Evolutionary conservation across 2,113 vertebrate genomes (phyloP).

Genomic region (Amazona guildingii): DNA sequence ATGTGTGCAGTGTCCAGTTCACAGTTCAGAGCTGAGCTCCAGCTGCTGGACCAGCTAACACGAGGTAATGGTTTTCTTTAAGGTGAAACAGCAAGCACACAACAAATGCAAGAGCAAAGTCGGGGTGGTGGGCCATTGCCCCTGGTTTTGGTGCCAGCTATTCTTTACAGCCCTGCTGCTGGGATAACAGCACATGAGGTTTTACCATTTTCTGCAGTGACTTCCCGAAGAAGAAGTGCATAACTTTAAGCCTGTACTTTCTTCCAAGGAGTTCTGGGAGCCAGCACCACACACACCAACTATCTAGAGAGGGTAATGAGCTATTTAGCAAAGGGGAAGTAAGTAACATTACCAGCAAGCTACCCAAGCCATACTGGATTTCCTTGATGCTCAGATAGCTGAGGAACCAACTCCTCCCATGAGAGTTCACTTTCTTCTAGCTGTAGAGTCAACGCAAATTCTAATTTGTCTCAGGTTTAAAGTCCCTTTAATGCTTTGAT

Average conservation of each 20-base stretch:
- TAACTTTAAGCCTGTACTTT: not conserved
- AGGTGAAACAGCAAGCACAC: not conserved
- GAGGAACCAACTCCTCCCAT: not conserved
- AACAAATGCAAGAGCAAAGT: rapidly evolving
- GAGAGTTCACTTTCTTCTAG: not conserved
- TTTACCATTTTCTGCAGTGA: not conserved
- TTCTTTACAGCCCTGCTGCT: not conserved
- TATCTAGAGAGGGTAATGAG: not conserved
- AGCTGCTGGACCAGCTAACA: not conserved
- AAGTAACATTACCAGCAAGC: rapidly evolving
- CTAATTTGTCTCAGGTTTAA: not conserved
- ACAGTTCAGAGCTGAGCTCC: not conserved
- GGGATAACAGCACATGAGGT: not conserved
- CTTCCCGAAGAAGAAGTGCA: not conserved
- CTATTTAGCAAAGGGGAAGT: not conserved
- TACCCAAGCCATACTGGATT: not conserved
- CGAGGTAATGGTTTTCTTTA: rapidly evolving
- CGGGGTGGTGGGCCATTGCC: rapidly evolving
- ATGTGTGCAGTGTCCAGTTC: not conserved
- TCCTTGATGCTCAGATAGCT: no score
- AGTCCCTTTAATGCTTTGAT: not conserved
- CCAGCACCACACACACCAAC: not conserved
- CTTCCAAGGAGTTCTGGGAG: not conserved
- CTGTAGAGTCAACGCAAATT: not conserved
- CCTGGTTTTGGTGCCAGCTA: rapidly evolving